Evolutionary conservation across 1,140 invertebrate species (phyloP).

Genomic region (Zaprionus lachaisei): DNA sequence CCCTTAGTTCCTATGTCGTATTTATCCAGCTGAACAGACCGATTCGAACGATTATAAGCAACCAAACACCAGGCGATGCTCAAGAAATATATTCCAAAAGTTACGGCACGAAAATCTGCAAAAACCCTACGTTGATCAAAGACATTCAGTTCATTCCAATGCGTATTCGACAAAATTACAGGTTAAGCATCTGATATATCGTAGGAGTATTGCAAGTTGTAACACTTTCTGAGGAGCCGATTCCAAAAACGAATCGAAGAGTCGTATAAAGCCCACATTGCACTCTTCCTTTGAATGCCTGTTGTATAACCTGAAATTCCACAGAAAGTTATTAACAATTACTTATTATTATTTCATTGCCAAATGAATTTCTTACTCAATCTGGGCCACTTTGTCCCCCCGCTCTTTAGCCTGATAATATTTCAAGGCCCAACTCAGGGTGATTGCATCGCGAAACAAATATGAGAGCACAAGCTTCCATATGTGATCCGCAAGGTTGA

Average conservation of each 20-base stretch:
- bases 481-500: conserved; percentile 27
- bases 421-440: conserved; percentile 45
- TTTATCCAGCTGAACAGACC: conserved; percentile 61
- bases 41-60: conserved; percentile 64
- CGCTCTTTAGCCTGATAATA: conserved; percentile 44
- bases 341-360: neutral
- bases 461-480: conserved; percentile 55
- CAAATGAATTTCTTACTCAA: conserved; percentile 32
- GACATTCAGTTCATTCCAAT: neutral
- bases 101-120: conserved; percentile 55
- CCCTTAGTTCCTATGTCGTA: conserved; percentile 63
- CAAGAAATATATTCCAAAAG: conserved; percentile 51
- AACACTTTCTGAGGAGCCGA: conserved; percentile 63
- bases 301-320: conserved; percentile 46
- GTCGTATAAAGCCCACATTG: conserved; percentile 66
- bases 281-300: conserved; percentile 57
- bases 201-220: conserved; percentile 57
- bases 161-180: conserved; percentile 42
- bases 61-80: conserved; percentile 66
- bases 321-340: neutral
- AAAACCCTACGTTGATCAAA: conserved; percentile 3
- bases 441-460: conserved; percentile 56
- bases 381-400: conserved; percentile 39
- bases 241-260: conserved; percentile 67
- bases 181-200: conserved; percentile 32